Base-by-base conservation (phyloP, 2,113 vertebrate genomes). In the Xenotilapia leptura region DNA sequence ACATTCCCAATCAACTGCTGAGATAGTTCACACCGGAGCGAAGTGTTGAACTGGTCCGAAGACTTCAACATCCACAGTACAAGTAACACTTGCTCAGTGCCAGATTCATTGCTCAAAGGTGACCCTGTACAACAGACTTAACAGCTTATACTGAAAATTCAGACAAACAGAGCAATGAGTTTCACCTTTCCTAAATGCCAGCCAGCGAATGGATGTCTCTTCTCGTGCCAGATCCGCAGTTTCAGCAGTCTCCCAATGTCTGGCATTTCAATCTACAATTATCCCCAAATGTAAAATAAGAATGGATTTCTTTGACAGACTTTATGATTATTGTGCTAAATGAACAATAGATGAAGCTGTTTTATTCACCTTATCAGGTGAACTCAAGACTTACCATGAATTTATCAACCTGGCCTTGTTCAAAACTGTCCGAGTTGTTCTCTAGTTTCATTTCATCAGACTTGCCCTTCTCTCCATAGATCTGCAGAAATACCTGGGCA, bases 161-260 rank as follows among this genome's bases (percentile, higher is more conserved):
- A 80, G 62, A 70, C 68, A 60, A 15, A 80, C 5, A 31, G 40
- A 65, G 9, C 19, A 81, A 81, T 6, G 36, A 51, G 56, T 56
- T 96, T 97, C 90, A 99, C 98, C 97, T 96, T 98, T 36, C 96
- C 96, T 90, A 99, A 96, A 94, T 99, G 99, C 99, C 99, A 99
- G 14, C 99, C 99, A 83, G 98, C 94, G 88, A 99, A 99, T 3
- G 98, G 98, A 86, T 94, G 94, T 92, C 97, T 96, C 88, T 97
- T 99, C 90, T 99, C 97, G 0, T 99, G 98, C 98, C 99, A 99
- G 88, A 97, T 97, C 75, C 98, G 96, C 65, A 99, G 83, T 94
- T 99, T 99, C 54, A 94, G 96, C 83, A 98, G 95, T 9, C 84
- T 96, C 21, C 98, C 98, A 0, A 99, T 95, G 84, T 99, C 97